Percentiles rank a stretch among this genome's conserved stretches.
phyloP scores from a whole-genome alignment of 1,140 invertebrate genomes.

The Drosophila sp. region DNA sequence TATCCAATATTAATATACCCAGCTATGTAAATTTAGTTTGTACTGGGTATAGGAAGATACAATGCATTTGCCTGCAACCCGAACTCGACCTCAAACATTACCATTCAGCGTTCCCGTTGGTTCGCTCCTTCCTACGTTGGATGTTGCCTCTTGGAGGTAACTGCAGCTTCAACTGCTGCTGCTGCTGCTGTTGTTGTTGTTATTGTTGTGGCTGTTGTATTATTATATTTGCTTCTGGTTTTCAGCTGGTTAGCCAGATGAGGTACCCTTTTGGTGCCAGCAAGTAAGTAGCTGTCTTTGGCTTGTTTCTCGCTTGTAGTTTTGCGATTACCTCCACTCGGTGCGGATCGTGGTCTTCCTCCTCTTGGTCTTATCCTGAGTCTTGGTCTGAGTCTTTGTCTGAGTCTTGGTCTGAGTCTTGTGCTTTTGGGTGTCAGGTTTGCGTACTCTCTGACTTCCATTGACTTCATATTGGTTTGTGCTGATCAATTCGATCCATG shows the following conservation, averaged over 20 bases:
- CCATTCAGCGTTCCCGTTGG: conserved; percentile 1
- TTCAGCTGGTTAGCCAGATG: conserved; percentile 32
- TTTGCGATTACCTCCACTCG: conserved; percentile 43
- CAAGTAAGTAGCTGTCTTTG: conserved; percentile 67
- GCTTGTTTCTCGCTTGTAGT: conserved; percentile 59
- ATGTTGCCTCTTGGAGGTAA: conserved; percentile 40
- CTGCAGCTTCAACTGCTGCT: conserved; percentile 23
- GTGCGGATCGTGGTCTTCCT: conserved; percentile 15
- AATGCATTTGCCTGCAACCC: conserved; percentile 65
- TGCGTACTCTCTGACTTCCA: conserved; percentile 6
- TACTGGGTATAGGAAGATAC: conserved; percentile 52
- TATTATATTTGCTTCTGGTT: conserved; percentile 63
- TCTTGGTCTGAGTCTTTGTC: neutral
- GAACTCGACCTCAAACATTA: conserved; percentile 38
- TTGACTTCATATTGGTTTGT: neutral
- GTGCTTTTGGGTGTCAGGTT: conserved; percentile 18
- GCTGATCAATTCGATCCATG: conserved; percentile 3
- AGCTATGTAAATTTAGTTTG: rapidly evolving
- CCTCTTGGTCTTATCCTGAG: neutral
- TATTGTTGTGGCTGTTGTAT: conserved; percentile 16
- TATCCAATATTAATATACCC: neutral
- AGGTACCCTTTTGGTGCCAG: conserved; percentile 17
- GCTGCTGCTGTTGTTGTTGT: neutral
- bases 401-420: neutral
- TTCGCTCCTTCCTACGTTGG: neutral